Base-by-base conservation (phyloP, 2,888 invertebrate genomes). In the Cynaeus angustus region DNA sequence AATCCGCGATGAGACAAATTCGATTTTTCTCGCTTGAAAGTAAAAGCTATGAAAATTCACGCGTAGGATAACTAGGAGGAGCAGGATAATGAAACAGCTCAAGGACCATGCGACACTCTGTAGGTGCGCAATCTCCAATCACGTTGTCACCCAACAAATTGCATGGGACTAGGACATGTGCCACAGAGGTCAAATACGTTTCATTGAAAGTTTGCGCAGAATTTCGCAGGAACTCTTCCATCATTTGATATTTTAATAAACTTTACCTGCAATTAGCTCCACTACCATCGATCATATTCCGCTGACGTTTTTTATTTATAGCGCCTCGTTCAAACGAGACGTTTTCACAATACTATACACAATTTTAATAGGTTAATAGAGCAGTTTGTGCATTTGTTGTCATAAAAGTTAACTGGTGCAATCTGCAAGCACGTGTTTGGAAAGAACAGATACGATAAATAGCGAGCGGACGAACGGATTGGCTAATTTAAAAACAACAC, bases 101-200 rank as follows among this genome's bases (percentile, higher is more conserved):
- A 68, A 68, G 68, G 68, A 64, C 68, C 56, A 48, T 56, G 41
- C 56, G 64, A 64, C 64, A 64, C 64, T 56, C 30, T 50, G 61
- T 48, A 59, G 62, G 61, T 52, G 66, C 56, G 61, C 61, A 68
- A 52, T 62, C 46, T 62, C 53, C 9, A 21, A 12, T 61, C 68
- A 68, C 56, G 64, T 56, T 62, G 66, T 66, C 66, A 66, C 66
- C 56, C 30, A 48, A 55, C 65, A 55, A 65, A 55, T 55, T 65
- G 55, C 55, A 65, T 65, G 28, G 26, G 65, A 65, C 65, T 53
- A 13, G 53, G 53, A 65, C 48, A 50, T 62, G 68, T 67, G 61
- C 38, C 43, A 12, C 59, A 61, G 61, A 68, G 68, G 68, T 68
- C 68, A 61, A 7, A 65, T 48, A 3, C 38, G 9, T 3, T 38